Base-by-base conservation (phyloP, 1,140 invertebrate species). In the Lordiphosa mommai region DNA sequence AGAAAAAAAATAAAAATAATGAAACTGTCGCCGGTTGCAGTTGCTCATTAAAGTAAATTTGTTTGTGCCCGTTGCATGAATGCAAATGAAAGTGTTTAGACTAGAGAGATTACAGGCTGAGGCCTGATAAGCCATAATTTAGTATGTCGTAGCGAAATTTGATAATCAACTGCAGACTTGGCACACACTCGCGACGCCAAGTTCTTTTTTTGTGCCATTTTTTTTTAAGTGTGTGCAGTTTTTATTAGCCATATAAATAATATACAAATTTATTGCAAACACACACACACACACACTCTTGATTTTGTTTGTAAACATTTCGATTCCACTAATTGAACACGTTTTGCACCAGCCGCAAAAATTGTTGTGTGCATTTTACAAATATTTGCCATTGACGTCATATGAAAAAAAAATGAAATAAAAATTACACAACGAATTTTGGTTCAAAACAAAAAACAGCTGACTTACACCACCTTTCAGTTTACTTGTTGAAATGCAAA, bases 361-460 rank as follows among this genome's bases (percentile, higher is more conserved):
- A 33, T 33, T 47, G 9, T 17, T 47, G 9, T 51, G 49, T 65
- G 20, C 20, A 23, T 6, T 23, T 23, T 5, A 23, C 4, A 23
- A 23, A 23, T 23, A 4, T 23, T 23, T 23, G 20, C 20, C 49
- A 55, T 64, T 51, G 36, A 14, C 12, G 29, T 47, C 51, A 44
- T 10, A 8, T 33, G 4, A 4, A 16, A 29, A 38, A 37, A 30
- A 36, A 44, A 41, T 40, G 9, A 10, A 59, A 46, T 63, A 34
- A 14, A 52, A 69, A 68, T 82, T 67, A 76, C 67, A 76, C 61
- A 82, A 82, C 49, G 27, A 8, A 1, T 36, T 16, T 43, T 23
- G 44, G 34, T 57, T 64, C 61, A 72, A 76, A 82, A 82, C 76
- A 82, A 72, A 82, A 82, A 82, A 82, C 76, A 82, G 76, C 76